These are phyloP conservation scores for Ceryle rudis DNA, from an alignment of 2,797 vertebrate species.

Conservation along the genomic window DNA sequence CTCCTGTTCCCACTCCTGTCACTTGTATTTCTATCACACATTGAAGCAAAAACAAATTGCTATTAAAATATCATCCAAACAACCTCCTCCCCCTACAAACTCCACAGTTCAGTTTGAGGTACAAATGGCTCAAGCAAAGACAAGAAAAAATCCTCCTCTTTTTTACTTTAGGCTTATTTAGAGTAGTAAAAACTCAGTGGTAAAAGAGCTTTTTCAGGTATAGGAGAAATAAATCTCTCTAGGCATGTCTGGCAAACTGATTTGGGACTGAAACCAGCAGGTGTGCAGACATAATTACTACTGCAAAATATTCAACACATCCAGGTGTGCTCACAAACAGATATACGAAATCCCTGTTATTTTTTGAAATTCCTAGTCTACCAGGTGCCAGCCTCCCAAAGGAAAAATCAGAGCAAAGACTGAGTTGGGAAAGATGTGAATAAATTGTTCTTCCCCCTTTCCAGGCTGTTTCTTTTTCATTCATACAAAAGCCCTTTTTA, in stretches of 20 bases:
- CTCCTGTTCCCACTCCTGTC: conserved; percentile 73
- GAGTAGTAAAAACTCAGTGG: not conserved
- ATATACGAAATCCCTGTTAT: conserved; percentile 54
- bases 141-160: conserved; percentile 24
- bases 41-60: conserved; percentile 73
- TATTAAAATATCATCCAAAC: conserved; percentile 64
- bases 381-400: conserved; percentile 65
- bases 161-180: conserved; percentile 30
- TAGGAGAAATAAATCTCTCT: conserved; percentile 73
- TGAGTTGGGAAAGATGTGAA: not conserved
- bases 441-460: not conserved
- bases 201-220: conserved; percentile 61
- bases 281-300: conserved; percentile 71
- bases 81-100: not conserved
- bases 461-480: not conserved
- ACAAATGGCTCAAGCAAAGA: not conserved
- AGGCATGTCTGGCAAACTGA: conserved; percentile 68
- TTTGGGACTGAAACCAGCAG: conserved; percentile 53
- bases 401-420: conserved; percentile 46
- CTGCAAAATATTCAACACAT: conserved; percentile 50
- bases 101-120: not conserved
- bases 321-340: conserved; percentile 71
- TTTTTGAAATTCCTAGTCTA: conserved; percentile 53
- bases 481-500: not conserved
- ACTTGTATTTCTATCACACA: conserved; percentile 74